Evolutionary conservation across 2,113 vertebrate genomes (phyloP).

Genomic region (Muscicapa adusta): DNA sequence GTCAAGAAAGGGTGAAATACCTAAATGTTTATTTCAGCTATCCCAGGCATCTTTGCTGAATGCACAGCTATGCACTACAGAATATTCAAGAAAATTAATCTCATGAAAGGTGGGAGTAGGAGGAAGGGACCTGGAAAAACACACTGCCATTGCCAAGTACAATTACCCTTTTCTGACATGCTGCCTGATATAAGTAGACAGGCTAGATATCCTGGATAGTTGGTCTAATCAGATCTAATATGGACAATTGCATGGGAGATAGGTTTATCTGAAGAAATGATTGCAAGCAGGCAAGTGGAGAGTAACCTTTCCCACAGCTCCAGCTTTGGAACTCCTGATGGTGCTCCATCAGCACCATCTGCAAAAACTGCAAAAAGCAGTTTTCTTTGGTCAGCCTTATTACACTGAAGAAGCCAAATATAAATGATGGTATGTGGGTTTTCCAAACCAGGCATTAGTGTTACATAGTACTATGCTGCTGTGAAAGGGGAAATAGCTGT

Average conservation of each 20-base stretch:
- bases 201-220: not conserved
- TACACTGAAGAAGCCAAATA: not conserved
- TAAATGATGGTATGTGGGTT: not conserved
- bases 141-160: not conserved
- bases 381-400: not conserved
- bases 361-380: too few species aligned
- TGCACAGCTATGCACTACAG: not conserved
- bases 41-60: not conserved
- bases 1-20: not conserved
- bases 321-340: fast-evolving
- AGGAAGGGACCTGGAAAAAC: not conserved
- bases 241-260: not conserved
- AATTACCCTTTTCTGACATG: not conserved
- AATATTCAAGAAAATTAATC: not conserved
- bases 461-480: not conserved
- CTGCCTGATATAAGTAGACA: not conserved
- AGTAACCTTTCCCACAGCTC: not conserved
- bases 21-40: not conserved
- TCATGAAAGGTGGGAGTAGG: not conserved
- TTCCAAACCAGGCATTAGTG: not conserved
- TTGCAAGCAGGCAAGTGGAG: not conserved
- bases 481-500: not conserved
- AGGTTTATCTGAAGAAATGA: not conserved
- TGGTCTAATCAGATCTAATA: not conserved
- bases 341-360: too few species aligned